A percentile compares a stretch with the other conserved stretches of the same genome.
These are phyloP conservation scores for Choloepus hoffmanni DNA, from an alignment of 2,113 vertebrate genomes.

Conservation along the genomic window DNA sequence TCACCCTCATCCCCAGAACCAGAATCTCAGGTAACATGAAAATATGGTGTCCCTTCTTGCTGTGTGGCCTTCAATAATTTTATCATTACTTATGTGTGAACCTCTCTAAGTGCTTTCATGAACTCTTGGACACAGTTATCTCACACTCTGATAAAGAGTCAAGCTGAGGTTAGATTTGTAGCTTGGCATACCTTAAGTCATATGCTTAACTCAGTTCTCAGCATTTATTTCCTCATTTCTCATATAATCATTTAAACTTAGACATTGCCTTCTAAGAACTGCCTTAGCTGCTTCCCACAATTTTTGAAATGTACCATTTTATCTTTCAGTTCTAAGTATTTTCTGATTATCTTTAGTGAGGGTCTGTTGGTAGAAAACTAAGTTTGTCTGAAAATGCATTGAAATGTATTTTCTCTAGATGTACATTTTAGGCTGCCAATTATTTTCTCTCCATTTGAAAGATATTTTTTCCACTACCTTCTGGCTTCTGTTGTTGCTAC, in stretches of 20 bases:
- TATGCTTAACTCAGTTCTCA: background rate
- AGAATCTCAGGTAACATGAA: background rate
- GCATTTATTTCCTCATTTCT: background rate
- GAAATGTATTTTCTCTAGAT: background rate
- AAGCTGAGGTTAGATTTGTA: background rate
- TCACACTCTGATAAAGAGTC: background rate
- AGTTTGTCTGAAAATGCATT: background rate
- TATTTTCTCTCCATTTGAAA: slow-evolving; percentile 9
- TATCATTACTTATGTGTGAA: background rate
- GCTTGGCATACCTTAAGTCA: background rate
- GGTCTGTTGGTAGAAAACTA: background rate
- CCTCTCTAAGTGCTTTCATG: background rate
- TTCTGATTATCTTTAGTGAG: slow-evolving; percentile 28
- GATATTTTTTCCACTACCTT: background rate
- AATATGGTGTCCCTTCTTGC: background rate
- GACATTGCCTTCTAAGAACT: background rate
- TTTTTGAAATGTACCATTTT: slow-evolving; percentile 5
- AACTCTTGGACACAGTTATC: background rate
- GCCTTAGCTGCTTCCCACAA: background rate
- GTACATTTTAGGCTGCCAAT: background rate
- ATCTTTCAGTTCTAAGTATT: background rate
- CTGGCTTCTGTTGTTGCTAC: background rate
- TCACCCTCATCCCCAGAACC: background rate
- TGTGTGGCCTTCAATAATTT: background rate
- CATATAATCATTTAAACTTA: background rate